Evolutionary conservation across 2,797 vertebrate genomes (phyloP), one percentile per base, ranked within the genome.

Genomic region (Halcyon smyrnensis): DNA sequence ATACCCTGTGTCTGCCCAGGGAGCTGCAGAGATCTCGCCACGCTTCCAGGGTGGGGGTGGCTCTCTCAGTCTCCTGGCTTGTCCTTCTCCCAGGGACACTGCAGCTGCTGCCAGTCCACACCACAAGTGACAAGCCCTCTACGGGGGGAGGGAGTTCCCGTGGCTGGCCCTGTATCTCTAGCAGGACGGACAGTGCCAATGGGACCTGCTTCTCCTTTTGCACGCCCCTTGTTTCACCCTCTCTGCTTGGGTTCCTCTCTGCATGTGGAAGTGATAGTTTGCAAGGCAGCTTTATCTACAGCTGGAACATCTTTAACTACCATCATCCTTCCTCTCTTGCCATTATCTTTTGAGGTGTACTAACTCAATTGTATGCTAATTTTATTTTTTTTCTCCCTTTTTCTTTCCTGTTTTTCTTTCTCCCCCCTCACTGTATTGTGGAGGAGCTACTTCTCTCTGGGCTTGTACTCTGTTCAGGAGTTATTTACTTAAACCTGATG

Each of bases 181-280:
- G 37, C 0, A 2, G 84, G 34, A 32, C 15, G 32, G 59, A 62
- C 3, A 15, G 37, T 88, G 59, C 41, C 70, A n/a, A 39, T 27
- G 79, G 56, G 28, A 64, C 53, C 63, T 43, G 85, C 87, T 96
- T 93, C 87, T 92, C 77, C 80, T 95, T 95, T 91, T 41, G 19
- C 56, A 11, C 25, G 15, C 50, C 65, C 51, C 41, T 54, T 71
- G 19, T 75, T 89, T 41, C 73, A 89, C 36, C 48, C 54, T 63
- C 25, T 80, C 53, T 90, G 78, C 74, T 62, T 0, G 2, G n/a
- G 76, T 96, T 90, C 89, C 95, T 85, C 91, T 81, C 54, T 90
- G 85, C 51, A 43, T 64, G 79, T 87, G 93, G 95, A 96, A 95
- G 85, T 84, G 85, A 91, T 81, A 85, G 87, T 77, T 24, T 90